Conservation (phyloP, 2,113 vertebrate genomes). For the Microtus pennsylvanicus region DNA sequence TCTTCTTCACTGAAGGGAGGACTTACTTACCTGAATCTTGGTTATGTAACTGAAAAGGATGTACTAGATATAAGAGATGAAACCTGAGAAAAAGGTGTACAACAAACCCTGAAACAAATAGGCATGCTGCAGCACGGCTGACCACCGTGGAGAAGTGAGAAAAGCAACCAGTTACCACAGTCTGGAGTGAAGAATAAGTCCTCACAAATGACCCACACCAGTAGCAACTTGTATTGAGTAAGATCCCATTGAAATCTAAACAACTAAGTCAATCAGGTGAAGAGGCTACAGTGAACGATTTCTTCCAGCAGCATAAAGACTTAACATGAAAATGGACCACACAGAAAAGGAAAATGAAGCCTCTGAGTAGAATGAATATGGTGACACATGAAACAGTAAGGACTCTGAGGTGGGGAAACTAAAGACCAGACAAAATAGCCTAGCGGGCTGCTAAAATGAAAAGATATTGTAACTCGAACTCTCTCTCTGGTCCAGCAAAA, state of each 20-base stretch:
- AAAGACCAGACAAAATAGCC: neutral
- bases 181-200: neutral
- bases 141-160: neutral
- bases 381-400: neutral
- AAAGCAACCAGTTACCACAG: neutral
- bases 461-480: neutral
- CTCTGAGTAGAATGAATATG: neutral
- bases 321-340: neutral
- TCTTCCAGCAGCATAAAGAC: slow-evolving; percentile 5
- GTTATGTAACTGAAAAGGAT: neutral
- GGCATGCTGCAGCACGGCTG: neutral
- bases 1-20: neutral
- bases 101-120: neutral
- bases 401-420: neutral
- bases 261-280: slow-evolving; percentile 6
- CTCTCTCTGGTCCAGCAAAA: neutral
- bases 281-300: neutral
- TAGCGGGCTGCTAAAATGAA: neutral
- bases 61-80: neutral
- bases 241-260: slow-evolving; percentile 47
- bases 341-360: slow-evolving; percentile 54
- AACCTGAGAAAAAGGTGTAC: neutral
- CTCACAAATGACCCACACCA: neutral
- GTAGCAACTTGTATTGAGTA: slow-evolving; percentile 23
- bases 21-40: neutral